A percentile compares a stretch with the other conserved stretches of the same genome.
Evolutionary conservation across 30 jellyfish, hydroid and myxozoan genomes (phyloP).

Genomic region (Mastigias papua): DNA sequence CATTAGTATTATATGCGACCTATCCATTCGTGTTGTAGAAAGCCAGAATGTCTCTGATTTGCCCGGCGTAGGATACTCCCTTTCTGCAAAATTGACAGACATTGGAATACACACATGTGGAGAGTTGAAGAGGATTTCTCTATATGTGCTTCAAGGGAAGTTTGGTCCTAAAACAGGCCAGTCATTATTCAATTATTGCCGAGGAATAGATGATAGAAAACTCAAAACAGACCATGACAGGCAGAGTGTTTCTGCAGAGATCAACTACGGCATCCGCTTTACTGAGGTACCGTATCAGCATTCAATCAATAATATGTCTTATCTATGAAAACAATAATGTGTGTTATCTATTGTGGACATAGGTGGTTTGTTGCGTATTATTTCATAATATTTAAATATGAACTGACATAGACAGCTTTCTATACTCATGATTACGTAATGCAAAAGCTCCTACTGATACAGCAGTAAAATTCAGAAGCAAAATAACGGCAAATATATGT

Average conservation of each 20-base stretch:
- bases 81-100: constrained; percentile 61
- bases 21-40: constrained; percentile 25
- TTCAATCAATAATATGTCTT: too few relatives aligned
- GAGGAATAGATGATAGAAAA: constrained; percentile 86
- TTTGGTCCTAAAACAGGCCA: constrained; percentile 91
- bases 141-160: constrained; percentile 70
- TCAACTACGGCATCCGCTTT: constrained; percentile 96
- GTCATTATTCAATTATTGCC: constrained; percentile 77
- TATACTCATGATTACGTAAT: too few relatives aligned
- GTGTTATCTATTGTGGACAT: too few relatives aligned
- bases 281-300: constrained; percentile 74
- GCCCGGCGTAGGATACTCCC: constrained; percentile 94
- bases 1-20: too few relatives aligned
- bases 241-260: constrained; percentile 97
- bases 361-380: too few relatives aligned
- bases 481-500: too few relatives aligned
- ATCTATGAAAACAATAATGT: too few relatives aligned
- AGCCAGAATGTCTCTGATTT: constrained; percentile 80
- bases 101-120: constrained; percentile 74
- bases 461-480: too few relatives aligned
- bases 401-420: too few relatives aligned
- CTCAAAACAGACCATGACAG: constrained; percentile 85
- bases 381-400: too few relatives aligned
- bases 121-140: constrained; percentile 68
- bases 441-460: too few relatives aligned